These are phyloP conservation scores for Hydrozoanthus gracilis DNA, from an alignment of 92 coral and sea anemone genomes.

Conservation along the genomic window DNA sequence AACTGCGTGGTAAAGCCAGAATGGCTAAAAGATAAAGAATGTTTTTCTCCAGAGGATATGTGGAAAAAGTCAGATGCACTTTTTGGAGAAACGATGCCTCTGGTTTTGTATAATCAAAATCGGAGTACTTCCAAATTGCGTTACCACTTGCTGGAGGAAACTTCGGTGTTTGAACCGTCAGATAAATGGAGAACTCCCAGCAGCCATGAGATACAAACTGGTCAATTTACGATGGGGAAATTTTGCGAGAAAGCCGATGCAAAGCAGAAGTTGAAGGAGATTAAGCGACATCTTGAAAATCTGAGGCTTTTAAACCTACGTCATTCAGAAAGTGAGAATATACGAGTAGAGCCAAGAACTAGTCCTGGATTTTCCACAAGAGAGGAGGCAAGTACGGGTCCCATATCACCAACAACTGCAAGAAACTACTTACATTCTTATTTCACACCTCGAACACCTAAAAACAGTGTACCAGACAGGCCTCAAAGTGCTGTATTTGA, in stretches of 20 bases:
- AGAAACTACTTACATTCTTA: too few relatives aligned
- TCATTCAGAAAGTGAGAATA: slow-evolving; percentile 1
- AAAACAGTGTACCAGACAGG: background rate
- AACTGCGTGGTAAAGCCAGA: background rate
- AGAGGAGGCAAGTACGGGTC: too few relatives aligned
- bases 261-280: slow-evolving; percentile 13
- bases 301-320: slow-evolving; percentile 5
- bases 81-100: background rate
- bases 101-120: background rate
- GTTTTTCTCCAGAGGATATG: background rate
- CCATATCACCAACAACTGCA: too few relatives aligned
- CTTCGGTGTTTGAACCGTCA: slow-evolving; percentile 22
- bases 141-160: slow-evolving; percentile 18
- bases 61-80: background rate
- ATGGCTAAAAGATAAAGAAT: background rate
- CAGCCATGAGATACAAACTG: slow-evolving; percentile 11
- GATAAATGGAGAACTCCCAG: slow-evolving; percentile 42
- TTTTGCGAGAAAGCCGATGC: background rate
- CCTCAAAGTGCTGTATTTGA: background rate
- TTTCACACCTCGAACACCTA: background rate
- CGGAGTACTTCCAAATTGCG: background rate
- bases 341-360: background rate
- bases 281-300: slow-evolving; percentile 22
- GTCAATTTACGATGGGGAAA: background rate
- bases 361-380: background rate